These are phyloP conservation scores for Rhabditoides inermis DNA, from an alignment of 2,888 invertebrate genomes.

Conservation along the genomic window DNA sequence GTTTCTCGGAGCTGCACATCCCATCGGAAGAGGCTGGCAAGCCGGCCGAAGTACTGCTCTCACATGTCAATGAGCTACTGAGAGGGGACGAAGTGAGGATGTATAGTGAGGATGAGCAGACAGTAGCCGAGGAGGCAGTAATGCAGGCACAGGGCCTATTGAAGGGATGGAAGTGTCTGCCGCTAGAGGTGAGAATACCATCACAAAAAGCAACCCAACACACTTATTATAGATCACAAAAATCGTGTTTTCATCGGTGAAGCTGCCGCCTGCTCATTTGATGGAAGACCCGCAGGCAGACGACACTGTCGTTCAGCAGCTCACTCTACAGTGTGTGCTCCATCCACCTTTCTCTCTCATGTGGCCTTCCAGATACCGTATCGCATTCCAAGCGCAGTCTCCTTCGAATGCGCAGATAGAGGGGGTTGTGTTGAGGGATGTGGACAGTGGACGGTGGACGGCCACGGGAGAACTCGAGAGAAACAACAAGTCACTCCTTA, in stretches of 20 bases:
- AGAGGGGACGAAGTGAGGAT: background rate
- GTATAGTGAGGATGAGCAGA: background rate
- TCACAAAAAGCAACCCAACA: too few relatives aligned
- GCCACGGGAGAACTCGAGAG: constrained; percentile 31
- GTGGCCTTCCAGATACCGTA: constrained; percentile 17
- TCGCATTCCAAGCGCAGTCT: constrained; percentile 18
- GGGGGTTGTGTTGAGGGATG: constrained; percentile 19
- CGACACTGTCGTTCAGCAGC: constrained; percentile 9
- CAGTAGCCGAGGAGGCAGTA: too few relatives aligned
- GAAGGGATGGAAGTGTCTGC: too few relatives aligned
- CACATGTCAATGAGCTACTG: background rate
- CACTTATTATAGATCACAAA: constrained; percentile 4
- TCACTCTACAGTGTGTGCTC: constrained; percentile 11
- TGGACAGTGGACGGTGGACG: constrained; percentile 18
- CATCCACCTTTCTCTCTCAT: background rate
- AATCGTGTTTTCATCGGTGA: constrained; percentile 11
- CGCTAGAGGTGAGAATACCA: too few relatives aligned
- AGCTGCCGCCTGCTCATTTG: constrained; percentile 12
- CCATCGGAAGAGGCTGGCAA: constrained; percentile 16
- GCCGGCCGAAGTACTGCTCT: constrained; percentile 11
- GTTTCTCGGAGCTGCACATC: constrained; percentile 29
- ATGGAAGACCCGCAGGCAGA: constrained; percentile 16
- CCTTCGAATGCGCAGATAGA: constrained; percentile 29
- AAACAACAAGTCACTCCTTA: constrained; percentile 27
- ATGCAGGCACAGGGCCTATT: too few relatives aligned